Base-by-base conservation (phyloP, 2,888 invertebrate species). In the Cephus pulcher region DNA sequence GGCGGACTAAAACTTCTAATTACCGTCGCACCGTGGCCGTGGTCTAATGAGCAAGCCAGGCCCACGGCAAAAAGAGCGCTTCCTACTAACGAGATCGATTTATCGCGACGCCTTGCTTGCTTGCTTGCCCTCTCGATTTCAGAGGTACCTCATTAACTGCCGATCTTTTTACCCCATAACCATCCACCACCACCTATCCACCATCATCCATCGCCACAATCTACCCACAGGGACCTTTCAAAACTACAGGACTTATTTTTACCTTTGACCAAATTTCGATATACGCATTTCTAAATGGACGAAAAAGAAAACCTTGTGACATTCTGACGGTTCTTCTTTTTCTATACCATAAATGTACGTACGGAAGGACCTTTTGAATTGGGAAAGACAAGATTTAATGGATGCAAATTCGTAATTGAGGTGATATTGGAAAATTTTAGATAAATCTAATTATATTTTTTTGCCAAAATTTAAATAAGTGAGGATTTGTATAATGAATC, bases 11-110 rank as follows among this genome's bases (percentile, higher is more conserved):
- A 89, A 89, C 88, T 89, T 89, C 89, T 89, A 89, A 89, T 89
- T 89, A 89, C 88, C 87, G 87, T 87, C 86, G 88, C 86, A 86
- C 86, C 86, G 87, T 86, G 88, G 87, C 85, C 87, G 88, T 71
- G 71, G 32, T 88, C 88, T 89, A 88, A 88, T 88, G 89, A 89
- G 88, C 87, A 84, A 85, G 85, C 85, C 86, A 71, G 71, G 71
- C 86, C 86, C 83, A 84, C 71, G 80, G 86, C 87, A 88, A 88
- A 88, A 88, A 88, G 87, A 87, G 88, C 88, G 86, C 89, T 89
- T 89, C 87, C 85, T 85, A 86, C 88, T 89, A 89, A 89, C 88
- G 88, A 89, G 89, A 88, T 88, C 88, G 88, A 89, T 89, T 89
- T 88, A 88, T 89, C 34, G 71, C 34, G 71, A 56, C 56, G 56